Percentiles rank a stretch among this genome's conserved stretches.
These are phyloP conservation scores for Sepiola atlantica DNA, from an alignment of 2,888 invertebrate species.

Conservation along the genomic window DNA sequence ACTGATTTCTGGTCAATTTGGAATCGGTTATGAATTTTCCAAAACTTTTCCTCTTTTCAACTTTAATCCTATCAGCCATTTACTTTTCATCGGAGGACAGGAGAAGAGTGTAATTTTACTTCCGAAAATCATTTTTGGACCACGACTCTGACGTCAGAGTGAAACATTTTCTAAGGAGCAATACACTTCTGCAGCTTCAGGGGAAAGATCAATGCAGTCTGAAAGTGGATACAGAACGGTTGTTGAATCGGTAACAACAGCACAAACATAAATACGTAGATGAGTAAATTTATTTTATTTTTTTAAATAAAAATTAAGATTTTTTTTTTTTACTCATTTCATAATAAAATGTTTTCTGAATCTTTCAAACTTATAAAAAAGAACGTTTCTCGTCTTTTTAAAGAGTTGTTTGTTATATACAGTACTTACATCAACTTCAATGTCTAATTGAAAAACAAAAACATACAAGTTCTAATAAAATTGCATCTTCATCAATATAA, in stretches of 20 bases:
- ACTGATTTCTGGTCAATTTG: background rate
- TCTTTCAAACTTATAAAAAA: background rate
- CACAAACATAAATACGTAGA: background rate
- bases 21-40: background rate
- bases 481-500: background rate
- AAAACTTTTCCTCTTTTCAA: slow-evolving; percentile 8
- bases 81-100: slow-evolving; percentile 32
- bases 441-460: background rate
- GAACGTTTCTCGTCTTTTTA: background rate
- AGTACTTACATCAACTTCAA: background rate
- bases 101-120: background rate
- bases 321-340: background rate
- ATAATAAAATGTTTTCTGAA: too few species aligned
- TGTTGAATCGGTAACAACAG: slow-evolving; percentile 3
- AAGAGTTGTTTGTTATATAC: background rate
- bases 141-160: slow-evolving; percentile 4
- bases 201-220: background rate
- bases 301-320: background rate
- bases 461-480: background rate
- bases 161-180: background rate
- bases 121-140: background rate
- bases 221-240: slow-evolving; percentile 32
- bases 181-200: slow-evolving; percentile 32
- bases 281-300: background rate
- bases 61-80: background rate